phyloP scores from a whole-genome alignment of 1,140 invertebrate species.

The Sycobia sp. region DNA sequence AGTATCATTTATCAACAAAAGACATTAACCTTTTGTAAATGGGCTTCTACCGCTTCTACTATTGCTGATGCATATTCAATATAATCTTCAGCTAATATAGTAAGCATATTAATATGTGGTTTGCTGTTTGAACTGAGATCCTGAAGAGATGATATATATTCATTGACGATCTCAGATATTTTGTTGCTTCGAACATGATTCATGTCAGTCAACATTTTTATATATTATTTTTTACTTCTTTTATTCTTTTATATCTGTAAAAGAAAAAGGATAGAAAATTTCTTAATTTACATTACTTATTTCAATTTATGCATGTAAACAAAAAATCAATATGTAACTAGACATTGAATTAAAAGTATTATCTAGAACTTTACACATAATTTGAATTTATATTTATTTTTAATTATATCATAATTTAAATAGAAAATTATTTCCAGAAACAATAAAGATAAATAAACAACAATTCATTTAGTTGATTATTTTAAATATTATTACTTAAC shows the following conservation, averaged over 20 bases:
- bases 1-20: constrained; percentile 40
- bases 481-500: too few species aligned
- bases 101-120: constrained; percentile 94
- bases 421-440: too few species aligned
- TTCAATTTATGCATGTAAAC: neutral
- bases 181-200: constrained; percentile 12
- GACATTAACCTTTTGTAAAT: constrained; percentile 85
- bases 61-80: constrained; percentile 83
- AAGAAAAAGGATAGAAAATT: neutral
- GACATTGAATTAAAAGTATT: neutral
- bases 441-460: too few species aligned
- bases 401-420: neutral
- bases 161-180: constrained; percentile 72
- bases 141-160: constrained; percentile 82
- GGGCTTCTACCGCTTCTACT: constrained; percentile 90
- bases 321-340: neutral
- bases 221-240: neutral
- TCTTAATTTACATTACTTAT: too few species aligned
- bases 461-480: too few species aligned
- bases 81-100: constrained; percentile 95
- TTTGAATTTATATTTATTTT: neutral
- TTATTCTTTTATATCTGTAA: constrained; percentile 17
- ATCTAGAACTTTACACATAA: neutral
- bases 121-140: constrained; percentile 95
- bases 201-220: constrained; percentile 34